Base-by-base conservation (phyloP, 1,140 invertebrate species). In the fruit fly (Drosophila melanogaster) region DNA sequence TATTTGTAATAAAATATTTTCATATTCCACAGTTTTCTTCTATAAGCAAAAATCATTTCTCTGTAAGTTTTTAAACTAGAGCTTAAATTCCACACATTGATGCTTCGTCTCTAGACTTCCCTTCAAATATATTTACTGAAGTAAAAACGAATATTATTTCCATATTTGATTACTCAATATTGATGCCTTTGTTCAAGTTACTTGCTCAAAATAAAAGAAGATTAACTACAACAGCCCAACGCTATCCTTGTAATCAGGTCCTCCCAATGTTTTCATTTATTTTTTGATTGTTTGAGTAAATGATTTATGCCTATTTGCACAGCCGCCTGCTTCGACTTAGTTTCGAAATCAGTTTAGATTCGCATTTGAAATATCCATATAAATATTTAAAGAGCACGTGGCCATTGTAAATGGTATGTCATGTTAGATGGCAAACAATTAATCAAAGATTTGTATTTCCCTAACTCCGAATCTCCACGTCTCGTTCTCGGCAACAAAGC, bases 301-400 rank as follows among this genome's bases (percentile, higher is more conserved):
- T 86, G 81, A 86, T 86, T 86, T 76, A 86, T 86, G 75, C 77
- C 79, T 77, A 73, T 61, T 64, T 77, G 64, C 74, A 47, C 19
- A 69, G 74, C 35, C 38, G 66, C 12, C 17, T 22, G 1, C 4
- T 37, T n/a, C 10, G 26, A 17, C 26, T n/a, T 41, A 19, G 41
- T 46, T 22, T 8, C 26, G 38, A 56, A 69, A 70, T 70, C 74
- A 44, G 75, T 58, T 77, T 47, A 41, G 60, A 46, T 72, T 77
- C 62, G 41, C 50, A 78, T 65, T 50, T 66, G 71, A 55, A 74
- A 57, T 51, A 76, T 60, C 57, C 60, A 49, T 22, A 87, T 87
- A 77, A 87, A 87, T 87, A 87, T 89, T 87, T 89, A 89, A 87
- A 89, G 76, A 83, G 83, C 83, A 83, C 84, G 83, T 87, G 83